Percentiles rank a stretch among this genome's conserved stretches.
Evolutionary conservation across 2,113 vertebrate genomes (phyloP).

Genomic region (Xiphias gladius): DNA sequence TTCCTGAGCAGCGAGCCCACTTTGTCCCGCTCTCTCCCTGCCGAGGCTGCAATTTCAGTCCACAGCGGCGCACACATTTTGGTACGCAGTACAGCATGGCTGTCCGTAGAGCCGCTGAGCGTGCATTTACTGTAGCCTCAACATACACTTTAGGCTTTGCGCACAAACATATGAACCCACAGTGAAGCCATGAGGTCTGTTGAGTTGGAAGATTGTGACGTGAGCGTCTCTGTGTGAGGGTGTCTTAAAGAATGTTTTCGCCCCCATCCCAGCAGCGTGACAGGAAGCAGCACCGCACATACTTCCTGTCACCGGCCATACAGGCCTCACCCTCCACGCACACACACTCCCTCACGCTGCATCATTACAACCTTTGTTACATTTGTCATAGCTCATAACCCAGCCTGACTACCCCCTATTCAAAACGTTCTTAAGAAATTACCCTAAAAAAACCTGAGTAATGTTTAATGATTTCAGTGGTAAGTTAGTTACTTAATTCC

Average conservation of each 20-base stretch:
- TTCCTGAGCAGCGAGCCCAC: constrained; percentile 40
- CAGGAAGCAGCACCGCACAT: constrained; percentile 60
- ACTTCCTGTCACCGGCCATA: constrained; percentile 61
- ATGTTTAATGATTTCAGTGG: neutral
- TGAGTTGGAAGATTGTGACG: constrained; percentile 37
- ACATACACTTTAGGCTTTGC: constrained; percentile 27
- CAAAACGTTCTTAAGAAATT: constrained; percentile 21
- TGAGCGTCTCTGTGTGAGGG: constrained; percentile 28
- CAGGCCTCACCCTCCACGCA: constrained; percentile 27
- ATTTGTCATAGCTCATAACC: constrained; percentile 2
- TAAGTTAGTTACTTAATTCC: neutral
- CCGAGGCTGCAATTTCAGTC: constrained; percentile 63
- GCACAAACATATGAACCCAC: constrained; percentile 31
- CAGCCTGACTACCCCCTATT: neutral
- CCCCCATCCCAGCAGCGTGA: constrained; percentile 43
- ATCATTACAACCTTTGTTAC: constrained; percentile 9
- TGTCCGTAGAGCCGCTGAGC: constrained; percentile 59
- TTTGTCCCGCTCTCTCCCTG: constrained; percentile 59
- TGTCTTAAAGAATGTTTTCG: constrained; percentile 23
- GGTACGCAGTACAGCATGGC: constrained; percentile 51
- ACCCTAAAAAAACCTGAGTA: constrained; percentile 16
- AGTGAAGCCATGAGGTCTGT: constrained; percentile 12
- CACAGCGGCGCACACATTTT: constrained; percentile 15
- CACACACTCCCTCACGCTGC: constrained; percentile 8
- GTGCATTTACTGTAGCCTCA: constrained; percentile 48